Conservation (phyloP, 2,797 vertebrate species). For the Cossypha heuglini region DNA sequence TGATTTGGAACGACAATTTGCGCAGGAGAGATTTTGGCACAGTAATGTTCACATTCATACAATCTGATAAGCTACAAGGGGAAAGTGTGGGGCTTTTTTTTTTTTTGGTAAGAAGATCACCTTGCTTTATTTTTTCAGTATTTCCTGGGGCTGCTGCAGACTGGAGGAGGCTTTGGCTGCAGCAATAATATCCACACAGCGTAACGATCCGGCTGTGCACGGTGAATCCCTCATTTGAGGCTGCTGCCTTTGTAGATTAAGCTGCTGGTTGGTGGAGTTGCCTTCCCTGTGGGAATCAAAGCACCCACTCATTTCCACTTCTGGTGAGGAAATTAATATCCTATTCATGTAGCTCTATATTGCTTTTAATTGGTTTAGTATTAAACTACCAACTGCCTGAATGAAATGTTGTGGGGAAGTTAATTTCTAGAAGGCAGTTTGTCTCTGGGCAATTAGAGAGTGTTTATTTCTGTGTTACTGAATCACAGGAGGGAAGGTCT, state of each 20-base stretch:
- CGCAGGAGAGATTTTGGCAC: neutral
- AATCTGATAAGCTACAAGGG: neutral
- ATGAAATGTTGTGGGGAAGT: neutral
- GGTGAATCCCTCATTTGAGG: neutral
- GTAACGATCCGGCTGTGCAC: neutral
- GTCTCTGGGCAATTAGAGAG: conserved; percentile 22
- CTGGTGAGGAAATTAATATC: conserved; percentile 30
- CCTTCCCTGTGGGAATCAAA: conserved; percentile 20
- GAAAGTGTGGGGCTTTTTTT: neutral
- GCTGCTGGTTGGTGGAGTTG: neutral
- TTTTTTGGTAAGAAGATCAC: neutral
- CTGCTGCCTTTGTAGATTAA: conserved; percentile 25
- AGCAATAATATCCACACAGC: neutral
- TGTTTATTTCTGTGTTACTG: neutral
- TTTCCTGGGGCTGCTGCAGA: neutral
- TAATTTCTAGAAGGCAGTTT: conserved; percentile 16
- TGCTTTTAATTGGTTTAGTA: conserved; percentile 48
- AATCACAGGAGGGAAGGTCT: conserved; percentile 17
- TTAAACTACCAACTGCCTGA: neutral
- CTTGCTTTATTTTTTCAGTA: conserved; percentile 9
- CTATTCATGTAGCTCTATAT: conserved; percentile 7
- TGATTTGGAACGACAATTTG: conserved; percentile 50
- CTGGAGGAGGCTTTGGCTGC: neutral
- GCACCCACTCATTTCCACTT: neutral
- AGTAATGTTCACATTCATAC: neutral